Conservation (phyloP, 2,113 vertebrate species). For the Nothoprocta pentlandii region DNA sequence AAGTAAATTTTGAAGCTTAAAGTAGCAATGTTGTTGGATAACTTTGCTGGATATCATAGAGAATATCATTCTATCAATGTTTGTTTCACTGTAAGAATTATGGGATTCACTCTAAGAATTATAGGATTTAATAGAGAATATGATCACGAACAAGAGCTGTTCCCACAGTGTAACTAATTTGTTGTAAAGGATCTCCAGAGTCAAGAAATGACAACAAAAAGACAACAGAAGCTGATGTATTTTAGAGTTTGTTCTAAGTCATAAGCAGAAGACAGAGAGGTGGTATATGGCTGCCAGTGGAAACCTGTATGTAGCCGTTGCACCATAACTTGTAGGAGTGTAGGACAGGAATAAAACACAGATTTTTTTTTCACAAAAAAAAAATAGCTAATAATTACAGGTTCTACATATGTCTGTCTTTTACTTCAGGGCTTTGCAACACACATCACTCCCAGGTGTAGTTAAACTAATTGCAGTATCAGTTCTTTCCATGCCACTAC, state of each 20-base stretch:
- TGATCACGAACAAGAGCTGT: neutral
- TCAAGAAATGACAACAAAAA: conserved; percentile 1
- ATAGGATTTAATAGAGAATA: neutral
- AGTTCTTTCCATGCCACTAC: neutral
- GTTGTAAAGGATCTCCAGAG: neutral
- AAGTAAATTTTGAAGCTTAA: neutral
- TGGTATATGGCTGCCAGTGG: neutral
- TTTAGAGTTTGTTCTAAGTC: neutral
- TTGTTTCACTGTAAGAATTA: no score
- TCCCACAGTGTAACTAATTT: neutral
- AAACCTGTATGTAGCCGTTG: neutral
- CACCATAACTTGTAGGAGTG: neutral
- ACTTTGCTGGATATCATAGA: neutral
- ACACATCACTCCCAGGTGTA: neutral
- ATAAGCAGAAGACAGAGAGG: neutral
- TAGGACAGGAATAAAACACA: neutral
- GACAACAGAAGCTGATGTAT: neutral
- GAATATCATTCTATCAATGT: neutral
- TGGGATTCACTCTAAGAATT: neutral
- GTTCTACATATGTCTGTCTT: neutral
- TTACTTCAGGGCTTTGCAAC: neutral
- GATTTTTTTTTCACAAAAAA: neutral
- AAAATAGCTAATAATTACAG: neutral
- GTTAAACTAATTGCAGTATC: neutral
- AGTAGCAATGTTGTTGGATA: neutral